A percentile compares a stretch with the other conserved stretches of the same genome.
phyloP scores from a whole-genome alignment of 2,888 invertebrate species.

The Eremobia ochroleuca region DNA sequence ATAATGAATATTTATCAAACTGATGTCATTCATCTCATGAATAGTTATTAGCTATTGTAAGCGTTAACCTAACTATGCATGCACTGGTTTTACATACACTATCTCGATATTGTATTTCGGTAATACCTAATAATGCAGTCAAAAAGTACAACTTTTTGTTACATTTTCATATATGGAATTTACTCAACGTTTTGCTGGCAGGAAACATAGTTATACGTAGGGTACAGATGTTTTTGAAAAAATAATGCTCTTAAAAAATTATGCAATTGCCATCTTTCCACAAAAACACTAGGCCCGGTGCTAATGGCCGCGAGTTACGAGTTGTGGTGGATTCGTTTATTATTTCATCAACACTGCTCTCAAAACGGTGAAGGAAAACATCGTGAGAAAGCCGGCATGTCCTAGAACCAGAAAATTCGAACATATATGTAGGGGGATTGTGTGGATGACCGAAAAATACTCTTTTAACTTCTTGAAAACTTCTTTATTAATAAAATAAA shows the following conservation, averaged over 20 bases:
- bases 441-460: too few species aligned
- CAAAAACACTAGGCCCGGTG: background rate
- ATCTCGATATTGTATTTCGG: constrained; percentile 17
- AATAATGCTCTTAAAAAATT: background rate
- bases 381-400: background rate
- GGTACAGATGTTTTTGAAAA: background rate
- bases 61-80: constrained; percentile 29
- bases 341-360: background rate
- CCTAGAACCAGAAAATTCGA: background rate
- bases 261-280: background rate
- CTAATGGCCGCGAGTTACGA: background rate
- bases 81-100: constrained; percentile 26
- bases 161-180: background rate
- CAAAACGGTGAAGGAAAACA: background rate
- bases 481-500: too few species aligned
- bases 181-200: background rate
- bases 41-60: constrained; percentile 74
- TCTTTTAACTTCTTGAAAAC: too few species aligned
- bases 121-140: background rate
- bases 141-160: background rate
- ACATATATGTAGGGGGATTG: too few species aligned
- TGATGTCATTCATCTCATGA: constrained; percentile 78
- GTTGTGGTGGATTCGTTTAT: background rate
- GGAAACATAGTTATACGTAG: background rate
- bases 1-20: constrained; percentile 81